Percentiles rank a stretch among this genome's conserved stretches.
Evolutionary conservation across 1,140 invertebrate genomes (phyloP).

Genomic region (Vollenhovia emeryi): DNA sequence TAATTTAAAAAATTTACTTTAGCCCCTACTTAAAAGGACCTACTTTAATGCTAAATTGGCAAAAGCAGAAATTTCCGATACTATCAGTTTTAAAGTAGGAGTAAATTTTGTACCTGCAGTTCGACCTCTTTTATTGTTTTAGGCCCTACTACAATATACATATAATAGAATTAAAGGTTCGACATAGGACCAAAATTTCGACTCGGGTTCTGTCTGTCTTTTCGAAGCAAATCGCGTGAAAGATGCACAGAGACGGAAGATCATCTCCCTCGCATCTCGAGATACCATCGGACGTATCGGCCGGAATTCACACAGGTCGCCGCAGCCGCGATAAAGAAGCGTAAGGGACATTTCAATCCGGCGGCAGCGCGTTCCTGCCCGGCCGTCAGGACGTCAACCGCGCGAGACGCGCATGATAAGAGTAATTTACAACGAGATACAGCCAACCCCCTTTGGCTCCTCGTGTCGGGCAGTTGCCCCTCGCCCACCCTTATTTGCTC

Average conservation of each 20-base stretch:
- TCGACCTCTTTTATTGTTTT: no score
- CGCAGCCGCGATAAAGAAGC: slow-evolving; percentile 32
- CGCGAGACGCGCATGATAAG: slow-evolving; percentile 60
- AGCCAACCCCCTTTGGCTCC: slow-evolving; percentile 35
- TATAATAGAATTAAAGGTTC: no score
- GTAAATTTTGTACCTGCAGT: no score
- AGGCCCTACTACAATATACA: no score
- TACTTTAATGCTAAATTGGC: no score
- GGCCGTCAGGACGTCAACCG: slow-evolving; percentile 37
- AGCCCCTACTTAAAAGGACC: no score
- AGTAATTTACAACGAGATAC: slow-evolving; percentile 68
- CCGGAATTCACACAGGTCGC: slow-evolving; percentile 3
- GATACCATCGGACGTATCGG: slow-evolving; percentile 18
- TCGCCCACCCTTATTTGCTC: slow-evolving; percentile 49
- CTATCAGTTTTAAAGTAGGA: no score
- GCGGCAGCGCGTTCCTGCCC: slow-evolving; percentile 9
- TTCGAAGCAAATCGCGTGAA: neutral
- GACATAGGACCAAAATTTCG: no score
- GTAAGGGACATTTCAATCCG: slow-evolving; percentile 28
- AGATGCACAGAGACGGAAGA: neutral
- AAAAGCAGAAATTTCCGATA: no score
- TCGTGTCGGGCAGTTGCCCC: neutral
- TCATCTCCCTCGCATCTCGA: neutral
- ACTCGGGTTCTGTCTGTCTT: neutral
- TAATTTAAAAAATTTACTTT: no score